Base-by-base conservation (phyloP, 2,113 vertebrate genomes). In the Sarotherodon lohbergeri region DNA sequence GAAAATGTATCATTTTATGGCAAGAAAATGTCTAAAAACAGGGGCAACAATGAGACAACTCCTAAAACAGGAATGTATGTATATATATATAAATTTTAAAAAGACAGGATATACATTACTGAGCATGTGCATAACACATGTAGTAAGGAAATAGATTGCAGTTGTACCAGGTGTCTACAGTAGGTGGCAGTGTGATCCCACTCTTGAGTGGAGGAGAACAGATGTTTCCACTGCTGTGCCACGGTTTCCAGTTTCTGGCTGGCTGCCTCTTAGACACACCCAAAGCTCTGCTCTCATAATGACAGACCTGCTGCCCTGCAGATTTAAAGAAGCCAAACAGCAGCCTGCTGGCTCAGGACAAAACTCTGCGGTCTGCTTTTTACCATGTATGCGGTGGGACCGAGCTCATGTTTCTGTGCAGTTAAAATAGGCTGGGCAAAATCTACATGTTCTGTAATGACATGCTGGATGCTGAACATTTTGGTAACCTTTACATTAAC, bases 241-340 rank as follows among this genome's bases (percentile, higher is more conserved):
- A 93, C 89, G 82, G 82, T 89, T 92, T 88, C 83, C 83, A 66
- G 61, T 80, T 80, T 86, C 88, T 93, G 90, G 83, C 89, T 86
- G 86, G 59, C 81, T 92, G 86, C 82, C 57, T 46, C 32, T 81
- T 88, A 82, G 93, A 93, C 93, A 93, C 95, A 93, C 94, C 94
- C 94, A 92, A 41, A 93, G 85, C 88, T 34, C 46, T 85, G 89
- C 84, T 93, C 79, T 29, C 90, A 88, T 93, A 93, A 94, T 95
- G 82, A 94, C 88, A 95, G 90, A 89, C 66, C 86, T 73, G 68
- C 86, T 90, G 86, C 80, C 61, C 90, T 73, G 68, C 76, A 90
- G 43, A 78, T 68, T 89, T 86, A 85, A 83, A 81, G 82, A 71
- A 88, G 81, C 73, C 78, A 50, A 90, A 89, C 82, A 84, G 85